Evolutionary conservation across 2,888 invertebrate genomes (phyloP), one percentile per base, ranked within the genome.

Genomic region (Zaprionus lineosus): DNA sequence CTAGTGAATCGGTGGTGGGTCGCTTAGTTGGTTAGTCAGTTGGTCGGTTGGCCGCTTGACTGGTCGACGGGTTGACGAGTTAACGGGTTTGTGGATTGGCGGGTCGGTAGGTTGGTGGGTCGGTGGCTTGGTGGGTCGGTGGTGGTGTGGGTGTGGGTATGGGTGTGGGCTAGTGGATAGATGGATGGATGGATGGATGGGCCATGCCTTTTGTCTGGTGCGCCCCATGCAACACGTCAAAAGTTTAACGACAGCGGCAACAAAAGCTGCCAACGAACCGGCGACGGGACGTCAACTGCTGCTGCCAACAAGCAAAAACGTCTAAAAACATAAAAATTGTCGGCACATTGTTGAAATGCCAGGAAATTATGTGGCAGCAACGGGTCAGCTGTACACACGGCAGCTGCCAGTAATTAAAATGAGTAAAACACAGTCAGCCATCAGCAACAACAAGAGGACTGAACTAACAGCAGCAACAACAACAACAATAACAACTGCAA

Each of bases 381-480:
- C 34, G 46, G 72, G 62, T 74, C 66, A 59, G 46, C 48, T 66
- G 28, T 31, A 51, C 47, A 53, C 66, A 74, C 57, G 61, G 57
- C 76, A 73, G 62, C 74, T 79, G 84, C 71, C 84, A 76, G 69
- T 81, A 81, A 83, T 84, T 84, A 76, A 84, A 79, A 81, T 81
- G 81, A 76, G 63, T 76, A 63, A 77, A 64, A 64, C 65, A 70
- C 48, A 59, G 43, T n/a, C n/a, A n/a, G n/a, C n/a, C n/a, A n/a
- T n/a, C n/a, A n/a, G n/a, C n/a, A n/a, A n/a, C n/a, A n/a, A n/a
- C n/a, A n/a, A n/a, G n/a, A n/a, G n/a, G n/a, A n/a, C n/a, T n/a
- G 7, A 29, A 60, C 60, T 31, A 26, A 18, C 29, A 40, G 16
- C 14, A n/a, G n/a, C 21, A 47, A 15, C 33, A 56, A 18, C 57